Evolutionary conservation across 1,140 invertebrate species (phyloP), one percentile per base, ranked within the genome.

Genomic region (Trypoxylus dichotomus): DNA sequence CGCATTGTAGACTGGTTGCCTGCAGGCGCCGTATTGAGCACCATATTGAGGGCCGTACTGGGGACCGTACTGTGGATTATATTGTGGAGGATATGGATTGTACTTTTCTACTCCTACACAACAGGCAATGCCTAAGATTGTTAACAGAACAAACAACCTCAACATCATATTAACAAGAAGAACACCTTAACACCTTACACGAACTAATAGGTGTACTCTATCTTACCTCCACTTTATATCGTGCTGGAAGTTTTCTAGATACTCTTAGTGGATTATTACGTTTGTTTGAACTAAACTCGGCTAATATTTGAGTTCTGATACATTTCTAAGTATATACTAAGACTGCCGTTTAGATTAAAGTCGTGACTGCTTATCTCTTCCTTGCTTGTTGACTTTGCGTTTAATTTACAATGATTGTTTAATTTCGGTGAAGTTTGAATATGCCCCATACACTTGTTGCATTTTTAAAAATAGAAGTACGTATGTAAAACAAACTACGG

Each of bases 1-100:
- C 32, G 27, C 74, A 15, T 25, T 60, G 54, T 74, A 73, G 10
- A 68, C 60, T 24, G 60, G 60, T 73, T 29, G n/a, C 21, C 42
- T 29, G 68, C 63, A 74, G 74, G 32, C 71, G 24, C 72, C 71
- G 19, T 54, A 13, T 21, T 7, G n/a, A 21, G 25, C 32, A 37
- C 32, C 32, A 37, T 41, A 73, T 29, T 54, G 24, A 21, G 60
- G 42, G 13, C 32, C 10, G 24, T 63, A 54, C 3, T 54, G 19
- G 2, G 60, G 19, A 24, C 29, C 29, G 7, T 37, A 37, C 2
- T 37, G 32, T 7, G 32, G 32, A 37, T 8, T 8, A 37, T 37
- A 37, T 37, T 37, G 32, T 7, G 32, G 32, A 37, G 47, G 47
- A 54, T 54, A 54, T 54, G 47, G 47, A 54, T 54, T 19, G 15